Conservation (phyloP, 2,113 vertebrate species). For the Pachypanchax playfairii region DNA sequence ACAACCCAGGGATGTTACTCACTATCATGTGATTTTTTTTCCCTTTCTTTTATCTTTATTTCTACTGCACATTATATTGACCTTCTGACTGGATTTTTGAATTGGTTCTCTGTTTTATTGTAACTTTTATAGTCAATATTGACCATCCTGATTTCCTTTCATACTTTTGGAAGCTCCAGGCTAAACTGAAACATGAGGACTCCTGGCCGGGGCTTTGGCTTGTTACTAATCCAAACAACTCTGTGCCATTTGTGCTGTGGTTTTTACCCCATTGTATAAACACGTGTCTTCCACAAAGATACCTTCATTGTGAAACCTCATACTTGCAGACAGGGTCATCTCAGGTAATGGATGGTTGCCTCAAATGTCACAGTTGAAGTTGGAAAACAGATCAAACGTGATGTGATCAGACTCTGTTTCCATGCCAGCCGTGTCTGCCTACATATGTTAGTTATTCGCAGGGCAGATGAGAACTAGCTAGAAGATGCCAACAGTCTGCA, state of each 20-base stretch:
- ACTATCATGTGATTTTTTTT: neutral
- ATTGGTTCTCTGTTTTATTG: slow-evolving; percentile 2
- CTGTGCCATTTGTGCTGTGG: slow-evolving; percentile 27
- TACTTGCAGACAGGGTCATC: slow-evolving; percentile 32
- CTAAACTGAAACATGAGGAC: slow-evolving; percentile 44
- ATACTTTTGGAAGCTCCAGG: slow-evolving; percentile 33
- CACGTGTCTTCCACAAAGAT: slow-evolving; percentile 33
- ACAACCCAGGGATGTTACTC: neutral
- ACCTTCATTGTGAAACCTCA: neutral
- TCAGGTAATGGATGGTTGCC: slow-evolving; percentile 20
- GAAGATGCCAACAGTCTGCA: slow-evolving; percentile 53
- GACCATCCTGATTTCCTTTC: slow-evolving; percentile 16
- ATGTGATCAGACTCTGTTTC: slow-evolving; percentile 19
- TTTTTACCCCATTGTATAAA: slow-evolving; percentile 40
- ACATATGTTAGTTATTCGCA: slow-evolving; percentile 51
- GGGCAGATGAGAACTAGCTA: slow-evolving; percentile 22
- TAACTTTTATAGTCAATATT: slow-evolving; percentile 12
- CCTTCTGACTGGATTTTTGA: neutral
- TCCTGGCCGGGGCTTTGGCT: slow-evolving; percentile 20
- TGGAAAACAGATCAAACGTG: slow-evolving; percentile 29
- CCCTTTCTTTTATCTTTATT: neutral
- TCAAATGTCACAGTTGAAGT: slow-evolving; percentile 14
- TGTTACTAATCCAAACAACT: slow-evolving; percentile 38
- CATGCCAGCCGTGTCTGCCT: slow-evolving; percentile 42
- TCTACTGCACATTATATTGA: slow-evolving; percentile 1